A percentile compares a stretch with the other conserved stretches of the same genome.
phyloP scores from a whole-genome alignment of 2,888 invertebrate genomes.

The Microdon myrmicae region DNA sequence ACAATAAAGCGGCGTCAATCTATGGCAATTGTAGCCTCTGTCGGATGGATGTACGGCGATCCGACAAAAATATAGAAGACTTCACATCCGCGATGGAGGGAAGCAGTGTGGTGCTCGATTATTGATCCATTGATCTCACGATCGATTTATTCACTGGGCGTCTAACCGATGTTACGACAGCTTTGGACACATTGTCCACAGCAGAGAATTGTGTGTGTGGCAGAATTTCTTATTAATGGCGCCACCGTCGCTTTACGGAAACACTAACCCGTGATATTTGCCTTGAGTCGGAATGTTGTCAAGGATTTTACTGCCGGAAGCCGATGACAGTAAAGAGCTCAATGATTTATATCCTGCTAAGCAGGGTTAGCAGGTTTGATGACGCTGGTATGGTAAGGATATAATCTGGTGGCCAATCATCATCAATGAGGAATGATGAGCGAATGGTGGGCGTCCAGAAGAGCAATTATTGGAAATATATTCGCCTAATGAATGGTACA shows the following conservation, averaged over 20 bases:
- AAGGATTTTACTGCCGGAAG: slow-evolving; percentile 51
- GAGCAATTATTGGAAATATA: too few relatives aligned
- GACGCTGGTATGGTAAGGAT: too few relatives aligned
- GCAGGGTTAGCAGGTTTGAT: too few relatives aligned
- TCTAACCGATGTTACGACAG: slow-evolving; percentile 43
- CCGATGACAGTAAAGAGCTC: slow-evolving; percentile 44
- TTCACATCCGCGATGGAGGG: too few relatives aligned
- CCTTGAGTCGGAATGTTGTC: slow-evolving; percentile 36
- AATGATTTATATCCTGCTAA: slow-evolving; percentile 42
- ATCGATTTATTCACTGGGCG: slow-evolving; percentile 51
- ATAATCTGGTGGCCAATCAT: too few relatives aligned
- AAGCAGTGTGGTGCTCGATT: too few relatives aligned
- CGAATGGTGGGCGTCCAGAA: too few relatives aligned
- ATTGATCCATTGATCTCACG: slow-evolving; percentile 42
- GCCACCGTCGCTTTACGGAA: slow-evolving; percentile 38
- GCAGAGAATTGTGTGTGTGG: neutral
- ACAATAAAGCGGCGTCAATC: slow-evolving; percentile 50
- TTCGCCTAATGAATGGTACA: too few relatives aligned
- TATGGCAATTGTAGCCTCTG: slow-evolving; percentile 33
- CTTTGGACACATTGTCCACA: slow-evolving; percentile 42
- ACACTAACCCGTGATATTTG: slow-evolving; percentile 6
- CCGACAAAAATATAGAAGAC: too few relatives aligned
- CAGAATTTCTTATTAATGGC: slow-evolving; percentile 44
- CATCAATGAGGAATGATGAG: too few relatives aligned
- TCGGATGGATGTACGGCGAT: too few relatives aligned